These are phyloP conservation scores for Prorops nasuta DNA, from an alignment of 1,140 invertebrate genomes.

Conservation along the genomic window DNA sequence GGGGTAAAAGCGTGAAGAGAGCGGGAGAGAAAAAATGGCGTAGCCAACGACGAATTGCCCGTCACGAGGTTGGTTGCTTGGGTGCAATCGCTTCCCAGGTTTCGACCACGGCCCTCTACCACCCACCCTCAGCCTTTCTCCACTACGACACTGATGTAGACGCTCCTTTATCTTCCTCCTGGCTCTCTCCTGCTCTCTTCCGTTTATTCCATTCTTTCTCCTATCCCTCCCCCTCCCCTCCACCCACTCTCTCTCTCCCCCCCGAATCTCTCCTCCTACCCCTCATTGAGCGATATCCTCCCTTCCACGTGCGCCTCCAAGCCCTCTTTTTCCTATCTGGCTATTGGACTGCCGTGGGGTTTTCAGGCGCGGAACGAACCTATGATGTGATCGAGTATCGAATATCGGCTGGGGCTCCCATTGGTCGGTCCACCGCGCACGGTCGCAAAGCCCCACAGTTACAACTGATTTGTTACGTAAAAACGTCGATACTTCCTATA, in stretches of 20 bases:
- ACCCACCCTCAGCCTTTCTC: slow-evolving; percentile 23
- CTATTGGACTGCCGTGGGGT: slow-evolving; percentile 51
- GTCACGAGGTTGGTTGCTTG: slow-evolving; percentile 26
- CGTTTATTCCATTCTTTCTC: slow-evolving; percentile 26
- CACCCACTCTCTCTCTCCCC: slow-evolving; percentile 17
- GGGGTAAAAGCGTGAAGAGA: slow-evolving; percentile 3
- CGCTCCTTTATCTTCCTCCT: slow-evolving; percentile 19
- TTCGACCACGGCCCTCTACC: slow-evolving; percentile 20
- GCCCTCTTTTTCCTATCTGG: slow-evolving; percentile 51
- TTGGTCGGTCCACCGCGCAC: slow-evolving; percentile 51
- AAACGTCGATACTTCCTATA: slow-evolving; percentile 58
- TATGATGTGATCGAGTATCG: slow-evolving; percentile 58
- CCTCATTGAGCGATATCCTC: slow-evolving; percentile 11
- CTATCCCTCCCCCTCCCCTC: slow-evolving; percentile 15
- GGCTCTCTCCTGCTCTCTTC: too few species aligned
- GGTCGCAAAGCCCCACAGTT: slow-evolving; percentile 50
- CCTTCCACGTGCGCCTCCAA: slow-evolving; percentile 16
- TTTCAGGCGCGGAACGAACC: slow-evolving; percentile 45
- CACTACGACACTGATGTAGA: slow-evolving; percentile 19
- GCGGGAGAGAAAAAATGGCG: slow-evolving; percentile 32
- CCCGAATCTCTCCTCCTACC: slow-evolving; percentile 16
- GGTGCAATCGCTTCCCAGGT: slow-evolving; percentile 29
- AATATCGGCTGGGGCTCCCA: slow-evolving; percentile 54
- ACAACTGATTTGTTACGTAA: slow-evolving; percentile 60
- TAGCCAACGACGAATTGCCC: slow-evolving; percentile 36